These are phyloP conservation scores for Felis catus DNA, from an alignment of 2,113 vertebrate species.

Conservation along the genomic window DNA sequence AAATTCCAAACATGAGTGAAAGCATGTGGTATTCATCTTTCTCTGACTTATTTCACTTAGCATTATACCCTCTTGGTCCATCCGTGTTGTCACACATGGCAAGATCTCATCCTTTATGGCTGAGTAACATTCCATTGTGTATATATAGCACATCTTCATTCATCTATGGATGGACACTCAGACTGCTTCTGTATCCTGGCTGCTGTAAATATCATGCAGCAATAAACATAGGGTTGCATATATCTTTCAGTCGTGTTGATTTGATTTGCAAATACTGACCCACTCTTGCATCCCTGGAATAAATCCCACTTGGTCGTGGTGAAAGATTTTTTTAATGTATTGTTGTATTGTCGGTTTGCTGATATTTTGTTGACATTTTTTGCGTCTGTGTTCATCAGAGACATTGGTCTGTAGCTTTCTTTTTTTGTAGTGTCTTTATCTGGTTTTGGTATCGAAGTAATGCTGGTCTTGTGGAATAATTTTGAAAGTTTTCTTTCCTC, in stretches of 20 bases:
- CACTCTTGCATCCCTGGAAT: not conserved
- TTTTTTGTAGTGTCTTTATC: not conserved
- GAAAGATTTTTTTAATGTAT: not conserved
- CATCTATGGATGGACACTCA: not conserved
- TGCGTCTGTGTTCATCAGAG: not conserved
- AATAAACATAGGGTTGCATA: not conserved
- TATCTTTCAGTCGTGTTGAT: not conserved
- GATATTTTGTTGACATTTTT: not conserved
- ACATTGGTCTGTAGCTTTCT: not conserved
- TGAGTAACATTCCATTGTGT: not conserved
- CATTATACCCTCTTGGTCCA: not conserved
- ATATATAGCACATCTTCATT: not conserved
- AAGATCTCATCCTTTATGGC: not conserved
- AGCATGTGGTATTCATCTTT: not conserved
- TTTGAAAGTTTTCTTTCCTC: not conserved
- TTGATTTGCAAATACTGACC: not conserved
- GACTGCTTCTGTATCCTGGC: not conserved
- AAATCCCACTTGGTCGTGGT: not conserved
- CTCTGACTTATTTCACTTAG: not conserved
- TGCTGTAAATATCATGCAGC: not conserved
- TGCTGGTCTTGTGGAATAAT: not conserved
- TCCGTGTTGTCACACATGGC: not conserved
- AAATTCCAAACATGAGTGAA: not conserved
- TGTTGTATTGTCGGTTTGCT: not conserved
- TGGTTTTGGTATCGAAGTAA: not conserved